phyloP scores from a whole-genome alignment of 2,797 vertebrate genomes.

The Protosalanx chinensis region DNA sequence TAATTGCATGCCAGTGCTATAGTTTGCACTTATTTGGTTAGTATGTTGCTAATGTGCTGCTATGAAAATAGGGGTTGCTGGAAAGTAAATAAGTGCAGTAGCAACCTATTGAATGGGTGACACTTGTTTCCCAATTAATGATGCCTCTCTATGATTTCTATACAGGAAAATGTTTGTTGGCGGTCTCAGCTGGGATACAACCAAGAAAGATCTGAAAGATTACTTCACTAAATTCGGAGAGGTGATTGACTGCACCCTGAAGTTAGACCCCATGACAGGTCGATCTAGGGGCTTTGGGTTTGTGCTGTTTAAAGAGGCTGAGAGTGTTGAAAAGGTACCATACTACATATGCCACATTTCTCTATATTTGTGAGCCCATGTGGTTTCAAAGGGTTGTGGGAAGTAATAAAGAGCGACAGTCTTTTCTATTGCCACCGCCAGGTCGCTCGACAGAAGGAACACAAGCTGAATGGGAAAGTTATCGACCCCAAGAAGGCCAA shows the following conservation, averaged over 20 bases:
- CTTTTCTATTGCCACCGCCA: conserved; percentile 45
- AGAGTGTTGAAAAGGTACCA: conserved; percentile 87
- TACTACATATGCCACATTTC: too few species aligned
- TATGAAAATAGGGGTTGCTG: too few species aligned
- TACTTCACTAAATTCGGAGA: conserved; percentile 90
- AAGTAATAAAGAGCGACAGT: neutral
- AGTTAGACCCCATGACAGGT: conserved; percentile 88
- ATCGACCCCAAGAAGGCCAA: conserved; percentile 99
- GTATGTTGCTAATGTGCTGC: too few species aligned
- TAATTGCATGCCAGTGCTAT: too few species aligned
- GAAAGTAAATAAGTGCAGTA: too few species aligned
- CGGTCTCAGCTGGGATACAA: conserved; percentile 92
- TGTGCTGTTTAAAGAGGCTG: conserved; percentile 85
- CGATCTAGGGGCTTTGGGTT: conserved; percentile 88
- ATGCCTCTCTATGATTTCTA: conserved; percentile 32
- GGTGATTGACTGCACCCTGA: conserved; percentile 88
- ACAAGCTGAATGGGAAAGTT: conserved; percentile 97
- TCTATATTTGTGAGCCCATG: conserved; percentile 14
- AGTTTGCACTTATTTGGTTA: too few species aligned
- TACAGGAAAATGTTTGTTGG: conserved; percentile 90
- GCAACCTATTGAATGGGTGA: too few species aligned
- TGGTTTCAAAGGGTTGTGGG: neutral
- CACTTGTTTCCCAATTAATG: too few species aligned
- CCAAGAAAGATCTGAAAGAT: conserved; percentile 91
- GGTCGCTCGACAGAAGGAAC: conserved; percentile 95